Evolutionary conservation across 2,113 vertebrate genomes (phyloP), one percentile per base, ranked within the genome.

Genomic region (Zosterops japonicus): DNA sequence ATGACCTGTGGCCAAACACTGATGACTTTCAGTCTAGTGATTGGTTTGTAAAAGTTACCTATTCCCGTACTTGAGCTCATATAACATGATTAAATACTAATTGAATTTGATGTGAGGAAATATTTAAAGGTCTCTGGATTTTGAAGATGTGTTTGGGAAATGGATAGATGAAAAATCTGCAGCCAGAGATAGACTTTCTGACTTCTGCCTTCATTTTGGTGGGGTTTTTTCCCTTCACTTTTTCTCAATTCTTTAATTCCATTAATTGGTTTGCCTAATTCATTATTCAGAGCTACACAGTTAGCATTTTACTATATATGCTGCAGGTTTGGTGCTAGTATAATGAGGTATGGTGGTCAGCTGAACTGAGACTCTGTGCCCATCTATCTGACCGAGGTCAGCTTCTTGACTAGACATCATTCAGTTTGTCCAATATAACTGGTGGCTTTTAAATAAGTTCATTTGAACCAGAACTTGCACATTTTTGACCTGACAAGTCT

Each of bases 11-110:
- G 83, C 31, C 64, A 75, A 95, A 74, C 81, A 42, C 55, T 21
- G 65, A 44, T 72, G 80, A 76, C 76, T 56, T 83, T 86, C 72
- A 35, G 24, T 71, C 56, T 55, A 49, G 42, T 61, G 41, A 82
- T 74, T 71, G n/a, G 86, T 95, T 80, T 92, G 47, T 47, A 61
- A 29, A 83, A 78, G 81, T 89, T 95, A 76, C 89, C 94, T 95
- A 74, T 95, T 86, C 82, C 94, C 29, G 14, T 92, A 92, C 69
- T 94, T 47, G 35, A 83, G 70, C 47, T 95, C 55, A 31, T 61
- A 64, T 84, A 93, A 52, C 21, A 29, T 94, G 94, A 92, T 86
- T 78, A 96, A 96, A 91, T 84, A 23, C 39, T 61, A 59, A 42
- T 67, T 94, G 42, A 72, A 74, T 95, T 76, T 71, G 71, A 22